These are phyloP conservation scores for Yponomeuta plumbellus DNA, from an alignment of 2,888 invertebrate species.

Conservation along the genomic window DNA sequence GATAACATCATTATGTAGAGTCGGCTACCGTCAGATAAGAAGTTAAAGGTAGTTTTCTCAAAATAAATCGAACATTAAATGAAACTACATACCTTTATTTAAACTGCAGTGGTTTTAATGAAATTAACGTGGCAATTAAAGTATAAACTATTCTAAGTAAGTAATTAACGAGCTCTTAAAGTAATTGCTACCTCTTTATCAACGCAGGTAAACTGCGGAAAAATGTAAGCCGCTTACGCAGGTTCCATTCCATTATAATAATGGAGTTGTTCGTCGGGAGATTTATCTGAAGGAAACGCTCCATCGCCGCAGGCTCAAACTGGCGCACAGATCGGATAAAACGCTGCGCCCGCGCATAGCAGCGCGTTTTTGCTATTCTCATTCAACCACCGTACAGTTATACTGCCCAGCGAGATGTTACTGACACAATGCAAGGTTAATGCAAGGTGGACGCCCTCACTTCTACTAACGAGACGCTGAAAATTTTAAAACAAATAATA, in stretches of 20 bases:
- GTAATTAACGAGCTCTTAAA: not conserved
- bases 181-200: not conserved
- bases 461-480: conserved; percentile 45
- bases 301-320: not conserved
- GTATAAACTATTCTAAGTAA: not conserved
- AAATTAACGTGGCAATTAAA: not conserved
- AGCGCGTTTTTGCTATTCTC: conserved; percentile 50
- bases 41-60: too few relatives aligned
- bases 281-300: not conserved
- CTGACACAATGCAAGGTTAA: conserved; percentile 70
- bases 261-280: not conserved
- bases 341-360: not conserved
- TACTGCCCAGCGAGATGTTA: conserved; percentile 53
- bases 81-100: not conserved
- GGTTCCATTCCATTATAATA: not conserved
- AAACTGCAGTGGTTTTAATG: not conserved
- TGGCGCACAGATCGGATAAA: not conserved
- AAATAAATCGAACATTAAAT: too few relatives aligned
- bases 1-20: not conserved
- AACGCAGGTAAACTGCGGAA: not conserved
- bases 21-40: not conserved
- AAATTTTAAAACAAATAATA: not conserved
- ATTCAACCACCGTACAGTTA: conserved; percentile 64
- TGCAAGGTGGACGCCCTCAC: conserved; percentile 60
- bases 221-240: not conserved